Conservation (phyloP, 2,113 vertebrate genomes). For the Rhinolophus ferrumequinum region DNA sequence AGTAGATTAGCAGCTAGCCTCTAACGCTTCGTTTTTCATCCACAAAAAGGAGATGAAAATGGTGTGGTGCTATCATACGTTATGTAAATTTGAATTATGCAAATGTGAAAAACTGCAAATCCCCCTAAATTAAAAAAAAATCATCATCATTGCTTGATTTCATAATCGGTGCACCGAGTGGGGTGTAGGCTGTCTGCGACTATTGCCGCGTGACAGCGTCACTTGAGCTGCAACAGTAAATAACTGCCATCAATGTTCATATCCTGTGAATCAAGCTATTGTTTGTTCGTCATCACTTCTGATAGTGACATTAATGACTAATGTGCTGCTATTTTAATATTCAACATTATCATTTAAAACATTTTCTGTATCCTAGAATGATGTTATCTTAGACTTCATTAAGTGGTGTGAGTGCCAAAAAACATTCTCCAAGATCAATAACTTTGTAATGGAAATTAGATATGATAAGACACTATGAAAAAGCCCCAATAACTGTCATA, state of each 20-base stretch:
- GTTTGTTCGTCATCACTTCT: neutral
- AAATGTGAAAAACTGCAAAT: slow-evolving; percentile 4
- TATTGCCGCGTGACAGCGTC: neutral
- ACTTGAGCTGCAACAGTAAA: neutral
- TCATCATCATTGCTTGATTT: neutral
- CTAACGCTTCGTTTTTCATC: neutral
- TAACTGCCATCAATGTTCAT: neutral
- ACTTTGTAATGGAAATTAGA: neutral
- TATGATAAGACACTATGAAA: neutral
- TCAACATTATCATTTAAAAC: neutral
- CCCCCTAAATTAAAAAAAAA: slow-evolving; percentile 21
- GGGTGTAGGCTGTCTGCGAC: neutral
- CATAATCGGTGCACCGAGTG: neutral
- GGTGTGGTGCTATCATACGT: neutral
- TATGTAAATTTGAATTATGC: neutral
- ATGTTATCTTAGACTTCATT: slow-evolving; percentile 10
- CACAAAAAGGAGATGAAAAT: neutral
- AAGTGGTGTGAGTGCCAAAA: neutral
- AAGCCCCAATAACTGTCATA: neutral
- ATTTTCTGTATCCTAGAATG: neutral
- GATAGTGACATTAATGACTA: neutral
- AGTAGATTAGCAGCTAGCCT: no score
- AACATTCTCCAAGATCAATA: neutral
- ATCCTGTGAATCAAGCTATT: neutral
- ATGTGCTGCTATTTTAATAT: neutral